Base-by-base conservation (phyloP, 2,797 vertebrate genomes). In the Sebastes goodei region DNA sequence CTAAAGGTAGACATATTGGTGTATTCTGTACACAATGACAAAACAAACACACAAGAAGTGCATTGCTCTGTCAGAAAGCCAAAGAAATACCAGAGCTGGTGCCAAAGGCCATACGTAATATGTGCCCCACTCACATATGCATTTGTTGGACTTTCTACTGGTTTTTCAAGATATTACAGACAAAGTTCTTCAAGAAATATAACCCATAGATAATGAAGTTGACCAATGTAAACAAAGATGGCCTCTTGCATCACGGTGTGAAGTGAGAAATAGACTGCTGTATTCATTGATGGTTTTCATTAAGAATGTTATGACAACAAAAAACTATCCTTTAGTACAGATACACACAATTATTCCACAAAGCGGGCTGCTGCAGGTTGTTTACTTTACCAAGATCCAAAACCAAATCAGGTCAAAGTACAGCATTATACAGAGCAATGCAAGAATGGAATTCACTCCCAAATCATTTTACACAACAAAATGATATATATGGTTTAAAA, bases 211-310 rank as follows among this genome's bases (percentile, higher is more conserved):
- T 53, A 57, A 71, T 8, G 4, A 42, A 29, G 9, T n/a, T 79
- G 33, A 69, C 7, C 42, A 55, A 71, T 60, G 65, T 71, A 76
- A 86, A 88, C 82, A 88, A 53, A 81, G 6, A 52, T 15, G 14
- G 2, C 69, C 38, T 52, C 49, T 74, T 80, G n/a, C 76, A 4
- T 81, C 78, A 42, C 38, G 2, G 84, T 35, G 1, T 46, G 42
- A 38, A 38, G 35, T 38, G 35, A 38, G 35, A 38, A 38, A 38
- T 12, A 38, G 35, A 38, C 35, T 38, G 35, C 35, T 38, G 35
- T 38, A 38, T 12, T 38, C 35, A 38, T 38, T 38, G 35, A 38
- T 38, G 35, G 35, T 38, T 38, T 38, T 38, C 11, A 38, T 38
- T 38, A 38, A 38, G 35, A 38, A 38, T 38, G 35, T 38, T 38